Base-by-base conservation (phyloP, 1,140 invertebrate species). In the Brachionus manjavacas region DNA sequence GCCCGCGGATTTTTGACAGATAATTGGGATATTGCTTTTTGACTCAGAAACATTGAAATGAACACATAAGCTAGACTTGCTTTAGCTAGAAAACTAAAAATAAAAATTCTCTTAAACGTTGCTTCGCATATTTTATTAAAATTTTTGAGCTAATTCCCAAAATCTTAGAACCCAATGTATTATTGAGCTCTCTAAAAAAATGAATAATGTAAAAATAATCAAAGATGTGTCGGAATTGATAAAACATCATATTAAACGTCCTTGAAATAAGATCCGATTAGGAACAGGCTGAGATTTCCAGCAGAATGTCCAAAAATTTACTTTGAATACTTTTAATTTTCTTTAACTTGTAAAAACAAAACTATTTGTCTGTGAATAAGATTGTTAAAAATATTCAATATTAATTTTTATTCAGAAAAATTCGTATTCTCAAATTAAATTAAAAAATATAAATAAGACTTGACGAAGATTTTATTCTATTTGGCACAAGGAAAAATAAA, bases 121-220 rank as follows among this genome's bases (percentile, higher is more conserved):
- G 28, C 39, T 72, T 72, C 20, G 68, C 68, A 72, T 72, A 72
- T 72, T 72, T 72, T 72, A 72, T 72, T 72, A 72, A 72, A 72
- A 72, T 72, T 72, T 72, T 41, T n/a, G 25, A 72, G 39, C 31
- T 72, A 72, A 39, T 72, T 23, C 68, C 35, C 16, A 8, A 72
- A 72, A 72, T 72, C 31, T 68, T 9, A 16, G 31, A 72, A 46
- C 35, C 68, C 39, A 41, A 41, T 72, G 31, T 72, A 35, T 20
- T 68, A 9, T 39, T 31, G 28, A 68, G 66, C 66, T 68, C 4
- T 11, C 23, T 68, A 39, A 31, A 39, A 14, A 16, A 12, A 23
- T 60, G 25, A 60, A 60, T 8, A 60, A 60, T 60, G n/a, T 9
- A 20, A 20, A 60, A 60, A 60, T 20, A 20, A 20, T 60, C 11